These are phyloP conservation scores for Rhinoraja longicauda DNA, from an alignment of 2,797 vertebrate genomes.

Conservation along the genomic window DNA sequence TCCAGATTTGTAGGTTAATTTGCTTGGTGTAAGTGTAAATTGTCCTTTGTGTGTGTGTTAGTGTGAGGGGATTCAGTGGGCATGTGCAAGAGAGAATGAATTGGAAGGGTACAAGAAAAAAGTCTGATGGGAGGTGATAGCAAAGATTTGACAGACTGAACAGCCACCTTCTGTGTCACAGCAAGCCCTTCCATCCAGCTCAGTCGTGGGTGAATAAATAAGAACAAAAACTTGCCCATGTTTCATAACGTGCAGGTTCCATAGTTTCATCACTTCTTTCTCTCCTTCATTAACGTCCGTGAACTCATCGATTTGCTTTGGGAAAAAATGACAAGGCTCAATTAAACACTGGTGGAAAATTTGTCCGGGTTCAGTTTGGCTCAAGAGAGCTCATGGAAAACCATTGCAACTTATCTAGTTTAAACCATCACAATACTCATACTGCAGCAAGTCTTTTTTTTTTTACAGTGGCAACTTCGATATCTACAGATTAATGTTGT, in stretches of 20 bases:
- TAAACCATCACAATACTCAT: neutral
- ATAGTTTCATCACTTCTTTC: slow-evolving; percentile 98
- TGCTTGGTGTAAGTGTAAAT: too few species aligned
- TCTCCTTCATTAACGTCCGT: slow-evolving; percentile 97
- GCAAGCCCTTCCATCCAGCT: neutral
- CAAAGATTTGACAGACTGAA: too few species aligned
- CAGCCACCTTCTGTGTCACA: too few species aligned
- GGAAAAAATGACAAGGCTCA: neutral
- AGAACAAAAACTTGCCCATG: slow-evolving; percentile 67
- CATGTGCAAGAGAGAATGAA: too few species aligned
- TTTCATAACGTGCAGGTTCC: slow-evolving; percentile 98
- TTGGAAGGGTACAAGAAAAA: too few species aligned
- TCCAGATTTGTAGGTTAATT: too few species aligned
- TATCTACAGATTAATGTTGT: neutral
- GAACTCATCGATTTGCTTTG: slow-evolving; percentile 96
- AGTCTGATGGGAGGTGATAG: too few species aligned
- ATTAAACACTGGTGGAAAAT: neutral
- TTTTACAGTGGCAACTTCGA: neutral
- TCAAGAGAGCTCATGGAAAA: neutral
- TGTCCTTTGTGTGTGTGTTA: too few species aligned
- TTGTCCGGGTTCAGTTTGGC: neutral
- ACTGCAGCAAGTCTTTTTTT: neutral
- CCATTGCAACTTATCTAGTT: neutral
- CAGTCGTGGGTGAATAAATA: neutral
- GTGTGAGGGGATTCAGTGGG: too few species aligned